Percentiles rank a stretch among this genome's conserved stretches.
phyloP scores from a whole-genome alignment of 2,113 vertebrate genomes.

The Labrus mixtus region DNA sequence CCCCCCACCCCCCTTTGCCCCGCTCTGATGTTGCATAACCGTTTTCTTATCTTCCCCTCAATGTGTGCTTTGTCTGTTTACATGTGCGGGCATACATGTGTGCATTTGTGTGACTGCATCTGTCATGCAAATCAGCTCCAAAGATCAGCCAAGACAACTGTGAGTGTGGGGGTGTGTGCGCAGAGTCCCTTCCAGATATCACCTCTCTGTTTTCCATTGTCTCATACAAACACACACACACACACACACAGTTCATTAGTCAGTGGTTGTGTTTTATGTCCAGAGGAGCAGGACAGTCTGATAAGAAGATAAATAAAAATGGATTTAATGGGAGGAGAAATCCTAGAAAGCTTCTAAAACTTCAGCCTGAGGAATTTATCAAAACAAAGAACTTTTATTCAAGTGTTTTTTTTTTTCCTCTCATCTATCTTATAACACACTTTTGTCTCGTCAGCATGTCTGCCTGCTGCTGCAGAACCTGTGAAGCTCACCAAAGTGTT shows the following conservation, averaged over 20 bases:
- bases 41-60: background rate
- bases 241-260: slow-evolving; percentile 11
- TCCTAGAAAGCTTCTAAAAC: background rate
- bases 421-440: slow-evolving; percentile 3
- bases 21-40: background rate
- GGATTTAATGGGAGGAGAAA: slow-evolving; percentile 37
- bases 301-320: slow-evolving; percentile 43
- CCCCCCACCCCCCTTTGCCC: background rate
- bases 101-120: background rate
- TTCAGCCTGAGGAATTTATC: slow-evolving; percentile 39
- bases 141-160: background rate
- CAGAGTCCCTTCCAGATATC: background rate
- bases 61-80: background rate
- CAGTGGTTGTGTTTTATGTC: slow-evolving; percentile 39
- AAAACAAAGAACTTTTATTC: slow-evolving; percentile 11
- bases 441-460: background rate
- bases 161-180: background rate
- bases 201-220: background rate
- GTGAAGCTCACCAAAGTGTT: too few species aligned
- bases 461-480: background rate
- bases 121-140: slow-evolving; percentile 28
- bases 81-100: background rate
- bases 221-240: background rate
- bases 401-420: background rate
- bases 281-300: slow-evolving; percentile 19